Evolutionary conservation across 2,113 vertebrate genomes (phyloP), one percentile per base, ranked within the genome.

Genomic region (Piprites chloris): DNA sequence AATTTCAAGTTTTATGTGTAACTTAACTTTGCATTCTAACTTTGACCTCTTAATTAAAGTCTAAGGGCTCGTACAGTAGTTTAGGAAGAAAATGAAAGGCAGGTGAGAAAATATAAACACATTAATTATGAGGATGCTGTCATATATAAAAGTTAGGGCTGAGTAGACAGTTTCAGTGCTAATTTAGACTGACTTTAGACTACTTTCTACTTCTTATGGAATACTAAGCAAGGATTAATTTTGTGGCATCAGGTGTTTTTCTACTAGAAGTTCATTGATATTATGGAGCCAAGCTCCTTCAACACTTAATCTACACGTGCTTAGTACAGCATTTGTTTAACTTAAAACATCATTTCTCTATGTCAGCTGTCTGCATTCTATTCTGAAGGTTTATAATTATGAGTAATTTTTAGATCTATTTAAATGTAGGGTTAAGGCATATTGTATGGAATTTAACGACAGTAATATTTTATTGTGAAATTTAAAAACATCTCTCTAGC

Each of bases 261-360:
- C 62, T 65, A 33, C 8, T 58, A 24, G 44, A 87, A 42, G 4
- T 63, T 95, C 28, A 58, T 30, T 89, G 37, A 49, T 92, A 83
- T 63, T 83, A 32, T 16, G 79, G 22, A 49, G 37, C 16, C 20
- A 91, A 35, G 6, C 33, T 76, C 8, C 21, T 84, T 68, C 39
- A 32, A 74, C 22, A 55, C 4, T 33, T 77, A 76, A 52, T 80
- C 33, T 83, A 39, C 20, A 42, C 55, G 11, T 72, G 10, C 18
- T 92, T 90, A 83, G 22, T 42, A 24, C 35, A 85, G 24, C 8
- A 81, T 93, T 94, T 96, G 86, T 83, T 97, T 95, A 27, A 66
- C 35, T 86, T 81, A 66, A 91, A 95, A 84, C 80, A 27, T 62
- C 11, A 96, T 89, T 95, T 84, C 28, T 85, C 30, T 85, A 33